These are phyloP conservation scores for Lysandra bellargus DNA, from an alignment of 2,888 invertebrate genomes.

Conservation along the genomic window DNA sequence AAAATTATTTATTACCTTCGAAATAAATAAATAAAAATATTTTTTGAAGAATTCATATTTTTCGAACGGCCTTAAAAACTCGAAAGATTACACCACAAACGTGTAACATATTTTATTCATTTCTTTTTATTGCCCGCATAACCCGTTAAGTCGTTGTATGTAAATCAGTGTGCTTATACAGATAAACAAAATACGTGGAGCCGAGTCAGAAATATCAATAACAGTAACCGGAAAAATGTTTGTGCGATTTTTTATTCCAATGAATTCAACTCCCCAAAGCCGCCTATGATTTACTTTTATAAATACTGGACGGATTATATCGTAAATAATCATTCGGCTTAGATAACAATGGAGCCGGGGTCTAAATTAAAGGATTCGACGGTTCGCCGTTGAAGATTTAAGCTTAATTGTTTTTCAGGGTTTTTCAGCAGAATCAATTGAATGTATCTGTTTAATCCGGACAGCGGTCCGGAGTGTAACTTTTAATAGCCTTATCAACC, in stretches of 20 bases:
- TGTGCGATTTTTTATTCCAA: slow-evolving; percentile 24
- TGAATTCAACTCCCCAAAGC: slow-evolving; percentile 22
- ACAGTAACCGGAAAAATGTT: neutral
- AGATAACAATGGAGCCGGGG: slow-evolving; percentile 50
- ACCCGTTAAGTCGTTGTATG: slow-evolving; percentile 2
- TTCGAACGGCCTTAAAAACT: neutral
- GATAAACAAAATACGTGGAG: slow-evolving; percentile 6
- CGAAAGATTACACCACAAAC: neutral
- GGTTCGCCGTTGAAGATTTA: slow-evolving; percentile 45
- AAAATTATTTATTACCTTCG: neutral
- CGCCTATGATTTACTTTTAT: slow-evolving; percentile 27
- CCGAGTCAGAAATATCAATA: slow-evolving; percentile 15
- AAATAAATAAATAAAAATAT: neutral
- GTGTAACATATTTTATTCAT: neutral
- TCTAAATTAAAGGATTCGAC: slow-evolving; percentile 47
- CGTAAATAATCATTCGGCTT: slow-evolving; percentile 46
- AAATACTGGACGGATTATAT: slow-evolving; percentile 36
- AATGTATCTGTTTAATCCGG: slow-evolving; percentile 64
- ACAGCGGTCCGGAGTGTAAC: slow-evolving; percentile 66
- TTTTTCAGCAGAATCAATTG: slow-evolving; percentile 58
- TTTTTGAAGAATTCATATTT: neutral
- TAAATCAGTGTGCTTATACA: slow-evolving; percentile 10
- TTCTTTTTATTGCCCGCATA: neutral
- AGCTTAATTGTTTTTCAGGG: slow-evolving; percentile 40
- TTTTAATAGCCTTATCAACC: slow-evolving; percentile 79